Percentiles rank a stretch among this genome's conserved stretches.
These are phyloP conservation scores for Acrocephalus kingi DNA, from an alignment of 2,113 vertebrate genomes.

Conservation along the genomic window DNA sequence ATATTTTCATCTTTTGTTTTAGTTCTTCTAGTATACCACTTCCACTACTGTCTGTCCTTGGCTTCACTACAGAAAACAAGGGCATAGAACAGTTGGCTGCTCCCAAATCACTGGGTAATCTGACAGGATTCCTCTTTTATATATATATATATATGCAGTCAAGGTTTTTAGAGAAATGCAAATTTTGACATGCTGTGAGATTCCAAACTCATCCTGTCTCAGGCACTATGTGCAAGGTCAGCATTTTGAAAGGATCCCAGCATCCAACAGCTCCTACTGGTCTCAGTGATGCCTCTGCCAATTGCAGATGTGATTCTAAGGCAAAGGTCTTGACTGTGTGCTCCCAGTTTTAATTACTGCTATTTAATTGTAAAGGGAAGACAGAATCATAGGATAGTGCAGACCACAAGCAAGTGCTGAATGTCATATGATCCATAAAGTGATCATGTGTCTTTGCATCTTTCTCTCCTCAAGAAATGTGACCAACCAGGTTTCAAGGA, in stretches of 20 bases:
- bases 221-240: not conserved
- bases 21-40: not conserved
- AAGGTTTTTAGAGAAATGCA: not conserved
- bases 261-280: not conserved
- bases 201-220: not conserved
- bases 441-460: accelerated
- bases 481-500: not conserved
- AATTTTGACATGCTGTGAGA: not conserved
- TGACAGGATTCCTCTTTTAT: not conserved
- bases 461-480: not conserved
- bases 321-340: not conserved
- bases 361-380: not conserved
- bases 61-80: not conserved
- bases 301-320: not conserved
- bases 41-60: not conserved
- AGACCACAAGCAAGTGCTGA: not conserved
- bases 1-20: not conserved
- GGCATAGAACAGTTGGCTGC: not conserved
- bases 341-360: not conserved
- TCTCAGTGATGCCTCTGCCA: not conserved
- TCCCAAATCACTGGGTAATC: not conserved
- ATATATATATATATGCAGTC: not conserved
- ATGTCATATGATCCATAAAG: accelerated
- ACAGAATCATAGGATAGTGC: not conserved
- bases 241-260: not conserved